Conservation (phyloP, 1,140 invertebrate genomes). For the Drosophila parvula region DNA sequence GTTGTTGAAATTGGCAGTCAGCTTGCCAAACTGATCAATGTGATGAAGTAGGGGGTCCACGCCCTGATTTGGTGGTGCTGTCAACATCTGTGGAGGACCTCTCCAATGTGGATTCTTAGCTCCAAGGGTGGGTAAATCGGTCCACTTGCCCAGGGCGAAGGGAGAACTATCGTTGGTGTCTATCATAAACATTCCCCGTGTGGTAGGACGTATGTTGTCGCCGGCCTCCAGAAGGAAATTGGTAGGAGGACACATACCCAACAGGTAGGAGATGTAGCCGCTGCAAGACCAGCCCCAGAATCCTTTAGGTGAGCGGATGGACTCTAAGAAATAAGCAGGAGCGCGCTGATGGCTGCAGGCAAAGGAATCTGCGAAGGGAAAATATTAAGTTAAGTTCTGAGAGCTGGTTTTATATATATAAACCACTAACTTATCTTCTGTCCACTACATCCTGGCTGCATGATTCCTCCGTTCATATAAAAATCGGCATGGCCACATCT, state of each 20-base stretch:
- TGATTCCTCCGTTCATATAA: slow-evolving; percentile 89
- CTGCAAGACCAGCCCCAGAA: slow-evolving; percentile 89
- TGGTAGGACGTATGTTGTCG: slow-evolving; percentile 66
- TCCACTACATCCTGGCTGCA: slow-evolving; percentile 87
- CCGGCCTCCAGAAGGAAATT: slow-evolving; percentile 78
- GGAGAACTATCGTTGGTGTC: slow-evolving; percentile 77
- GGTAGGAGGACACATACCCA: slow-evolving; percentile 85
- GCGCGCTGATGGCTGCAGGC: slow-evolving; percentile 89
- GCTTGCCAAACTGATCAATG: slow-evolving; percentile 80
- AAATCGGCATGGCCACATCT: slow-evolving; percentile 89
- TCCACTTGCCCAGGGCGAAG: slow-evolving; percentile 81
- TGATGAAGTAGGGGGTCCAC: slow-evolving; percentile 73
- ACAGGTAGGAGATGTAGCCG: slow-evolving; percentile 85
- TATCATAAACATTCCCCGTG: slow-evolving; percentile 77
- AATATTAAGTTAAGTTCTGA: too few relatives aligned
- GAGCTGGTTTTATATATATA: too few relatives aligned
- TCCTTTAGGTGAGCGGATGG: slow-evolving; percentile 87
- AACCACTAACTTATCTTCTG: slow-evolving; percentile 51
- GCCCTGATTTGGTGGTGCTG: slow-evolving; percentile 21
- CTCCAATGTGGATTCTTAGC: slow-evolving; percentile 33
- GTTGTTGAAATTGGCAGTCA: slow-evolving; percentile 75
- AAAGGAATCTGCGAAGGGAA: slow-evolving; percentile 64
- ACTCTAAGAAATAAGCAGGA: slow-evolving; percentile 89
- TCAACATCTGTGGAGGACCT: slow-evolving; percentile 12
- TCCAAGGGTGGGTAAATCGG: slow-evolving; percentile 69